Evolutionary conservation across 1,140 invertebrate species (phyloP).

Genomic region (Micrasema minimum): DNA sequence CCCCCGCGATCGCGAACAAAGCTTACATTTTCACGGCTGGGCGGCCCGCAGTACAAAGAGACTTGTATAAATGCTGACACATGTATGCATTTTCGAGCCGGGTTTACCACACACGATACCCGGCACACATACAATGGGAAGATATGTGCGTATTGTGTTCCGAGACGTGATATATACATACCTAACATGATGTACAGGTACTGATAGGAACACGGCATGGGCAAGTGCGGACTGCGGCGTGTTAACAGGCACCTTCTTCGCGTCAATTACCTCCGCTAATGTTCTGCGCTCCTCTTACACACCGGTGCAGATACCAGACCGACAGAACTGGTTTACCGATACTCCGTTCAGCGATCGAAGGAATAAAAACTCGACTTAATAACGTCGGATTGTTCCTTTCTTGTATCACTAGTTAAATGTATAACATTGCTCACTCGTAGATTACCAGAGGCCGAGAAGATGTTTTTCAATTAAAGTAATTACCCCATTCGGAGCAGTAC

Average conservation of each 20-base stretch:
- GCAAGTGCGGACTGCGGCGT: slow-evolving; percentile 38
- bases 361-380: slow-evolving; percentile 4
- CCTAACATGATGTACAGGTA: slow-evolving; percentile 15
- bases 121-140: neutral
- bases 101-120: slow-evolving; percentile 17
- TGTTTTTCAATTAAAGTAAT: slow-evolving; percentile 5
- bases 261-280: slow-evolving; percentile 47
- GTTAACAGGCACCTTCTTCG: slow-evolving; percentile 45
- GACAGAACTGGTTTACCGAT: slow-evolving; percentile 11
- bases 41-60: slow-evolving; percentile 29
- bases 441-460: neutral
- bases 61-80: slow-evolving; percentile 32
- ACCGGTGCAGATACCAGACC: slow-evolving; percentile 9
- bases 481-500: neutral
- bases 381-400: neutral
- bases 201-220: slow-evolving; percentile 5
- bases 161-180: slow-evolving; percentile 15
- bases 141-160: neutral
- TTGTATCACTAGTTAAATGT: slow-evolving; percentile 4
- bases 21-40: slow-evolving; percentile 35
- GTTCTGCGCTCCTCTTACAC: slow-evolving; percentile 30
- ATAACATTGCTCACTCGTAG: neutral
- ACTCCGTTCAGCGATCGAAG: too few species aligned
- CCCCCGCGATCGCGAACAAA: slow-evolving; percentile 20
- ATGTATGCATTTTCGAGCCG: slow-evolving; percentile 35